Conservation (phyloP, 2,888 invertebrate species). For the Drosophila prostipennis region DNA sequence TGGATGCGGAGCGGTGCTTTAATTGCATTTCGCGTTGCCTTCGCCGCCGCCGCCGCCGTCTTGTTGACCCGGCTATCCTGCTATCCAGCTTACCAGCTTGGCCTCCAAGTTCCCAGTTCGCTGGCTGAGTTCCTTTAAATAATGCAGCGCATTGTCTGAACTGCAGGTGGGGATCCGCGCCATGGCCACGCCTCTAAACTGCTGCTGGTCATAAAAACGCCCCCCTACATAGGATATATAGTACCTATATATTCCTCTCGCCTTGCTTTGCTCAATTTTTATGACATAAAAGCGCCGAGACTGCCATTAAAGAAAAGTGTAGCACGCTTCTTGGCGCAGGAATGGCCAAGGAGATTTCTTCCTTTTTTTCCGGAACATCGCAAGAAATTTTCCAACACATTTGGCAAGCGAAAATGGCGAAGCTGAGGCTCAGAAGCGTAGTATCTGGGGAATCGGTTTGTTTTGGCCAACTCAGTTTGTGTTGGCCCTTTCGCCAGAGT, state of each 20-base stretch:
- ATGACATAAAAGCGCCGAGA: constrained; percentile 73
- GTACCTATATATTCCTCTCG: constrained; percentile 5
- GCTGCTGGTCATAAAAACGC: constrained; percentile 57
- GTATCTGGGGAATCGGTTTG: constrained; percentile 50
- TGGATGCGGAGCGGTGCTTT: constrained; percentile 62
- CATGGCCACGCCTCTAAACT: constrained; percentile 39
- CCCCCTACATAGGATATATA: constrained; percentile 12
- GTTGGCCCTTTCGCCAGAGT: constrained; percentile 24
- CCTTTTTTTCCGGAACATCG: constrained; percentile 43
- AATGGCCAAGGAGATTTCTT: constrained; percentile 63
- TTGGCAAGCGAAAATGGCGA: constrained; percentile 54
- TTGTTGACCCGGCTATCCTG: constrained; percentile 14
- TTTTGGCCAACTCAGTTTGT: constrained; percentile 56
- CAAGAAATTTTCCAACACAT: constrained; percentile 77
- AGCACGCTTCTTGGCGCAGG: constrained; percentile 62
- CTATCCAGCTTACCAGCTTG: background rate
- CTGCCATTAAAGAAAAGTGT: constrained; percentile 76
- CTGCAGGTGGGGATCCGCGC: constrained; percentile 49
- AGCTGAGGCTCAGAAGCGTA: constrained; percentile 23
- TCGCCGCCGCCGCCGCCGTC: constrained; percentile 12
- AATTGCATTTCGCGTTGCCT: constrained; percentile 71
- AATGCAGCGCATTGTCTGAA: constrained; percentile 76
- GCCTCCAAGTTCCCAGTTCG: background rate
- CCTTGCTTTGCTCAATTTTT: constrained; percentile 52
- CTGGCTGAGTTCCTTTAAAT: constrained; percentile 63